Evolutionary conservation across 2,888 invertebrate species (phyloP).

Genomic region (Lochmaea crataegi): DNA sequence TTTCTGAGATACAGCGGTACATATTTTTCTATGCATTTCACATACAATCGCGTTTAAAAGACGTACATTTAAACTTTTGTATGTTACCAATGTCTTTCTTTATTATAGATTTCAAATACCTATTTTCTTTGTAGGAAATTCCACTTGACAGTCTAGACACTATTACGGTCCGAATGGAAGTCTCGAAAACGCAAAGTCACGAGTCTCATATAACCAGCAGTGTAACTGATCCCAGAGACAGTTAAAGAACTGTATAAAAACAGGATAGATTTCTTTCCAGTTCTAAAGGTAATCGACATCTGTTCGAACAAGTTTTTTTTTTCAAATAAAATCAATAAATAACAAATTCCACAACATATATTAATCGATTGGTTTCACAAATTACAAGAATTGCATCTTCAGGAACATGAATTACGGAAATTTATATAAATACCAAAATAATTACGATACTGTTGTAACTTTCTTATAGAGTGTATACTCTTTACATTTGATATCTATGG

Average conservation of each 20-base stretch:
- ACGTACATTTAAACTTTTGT: background rate
- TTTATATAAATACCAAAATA: no score
- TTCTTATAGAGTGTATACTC: no score
- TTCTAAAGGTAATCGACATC: background rate
- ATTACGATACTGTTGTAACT: no score
- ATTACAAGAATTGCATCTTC: no score
- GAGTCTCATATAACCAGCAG: constrained; percentile 8
- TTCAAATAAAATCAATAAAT: no score
- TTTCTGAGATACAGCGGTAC: no score
- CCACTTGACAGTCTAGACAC: constrained; percentile 32
- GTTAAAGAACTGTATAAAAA: background rate
- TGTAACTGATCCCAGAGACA: background rate
- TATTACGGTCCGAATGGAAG: constrained; percentile 26
- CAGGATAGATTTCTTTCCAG: background rate
- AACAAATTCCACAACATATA: no score
- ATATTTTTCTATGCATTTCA: background rate
- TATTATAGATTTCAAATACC: constrained; percentile 25
- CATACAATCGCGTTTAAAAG: background rate
- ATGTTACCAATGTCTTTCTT: background rate
- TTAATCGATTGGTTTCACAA: no score
- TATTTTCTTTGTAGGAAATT: constrained; percentile 12
- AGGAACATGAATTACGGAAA: no score
- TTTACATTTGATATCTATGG: no score
- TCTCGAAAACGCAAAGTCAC: constrained; percentile 22
- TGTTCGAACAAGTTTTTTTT: no score